These are phyloP conservation scores for Drosophila navojoa DNA, from an alignment of 1,140 invertebrate species.

Conservation along the genomic window DNA sequence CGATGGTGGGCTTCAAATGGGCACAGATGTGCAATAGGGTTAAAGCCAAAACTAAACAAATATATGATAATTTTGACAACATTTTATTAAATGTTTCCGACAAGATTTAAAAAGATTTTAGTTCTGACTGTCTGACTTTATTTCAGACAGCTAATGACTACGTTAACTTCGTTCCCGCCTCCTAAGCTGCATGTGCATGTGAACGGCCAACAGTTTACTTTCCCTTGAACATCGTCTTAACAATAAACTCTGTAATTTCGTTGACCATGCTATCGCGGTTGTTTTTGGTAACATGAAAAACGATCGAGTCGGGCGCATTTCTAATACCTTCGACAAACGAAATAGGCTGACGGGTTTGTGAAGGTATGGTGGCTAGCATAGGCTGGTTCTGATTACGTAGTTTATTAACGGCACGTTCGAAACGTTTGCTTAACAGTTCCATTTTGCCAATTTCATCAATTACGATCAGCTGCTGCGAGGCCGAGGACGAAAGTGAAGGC, in stretches of 20 bases:
- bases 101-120: background rate
- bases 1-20: slow-evolving; percentile 39
- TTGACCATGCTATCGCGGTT: slow-evolving; percentile 45
- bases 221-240: background rate
- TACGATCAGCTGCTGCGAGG: slow-evolving; percentile 26
- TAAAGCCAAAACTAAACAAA: slow-evolving; percentile 27
- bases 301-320: background rate
- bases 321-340: slow-evolving; percentile 50
- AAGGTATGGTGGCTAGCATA: slow-evolving; percentile 44
- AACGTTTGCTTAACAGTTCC: slow-evolving; percentile 55
- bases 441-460: slow-evolving; percentile 69
- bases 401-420: slow-evolving; percentile 28
- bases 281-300: slow-evolving; percentile 35
- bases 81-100: slow-evolving; percentile 4
- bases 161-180: background rate
- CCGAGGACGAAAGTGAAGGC: background rate
- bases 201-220: background rate
- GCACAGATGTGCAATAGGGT: slow-evolving; percentile 45
- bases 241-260: slow-evolving; percentile 27
- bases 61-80: slow-evolving; percentile 45
- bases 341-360: slow-evolving; percentile 27
- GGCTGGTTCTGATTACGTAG: slow-evolving; percentile 14
- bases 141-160: background rate
- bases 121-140: background rate
- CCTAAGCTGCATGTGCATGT: background rate